Percentiles rank a stretch among this genome's conserved stretches.
These are phyloP conservation scores for Anthopleura sola DNA, from an alignment of 64 coral and sea anemone genomes.

Conservation along the genomic window DNA sequence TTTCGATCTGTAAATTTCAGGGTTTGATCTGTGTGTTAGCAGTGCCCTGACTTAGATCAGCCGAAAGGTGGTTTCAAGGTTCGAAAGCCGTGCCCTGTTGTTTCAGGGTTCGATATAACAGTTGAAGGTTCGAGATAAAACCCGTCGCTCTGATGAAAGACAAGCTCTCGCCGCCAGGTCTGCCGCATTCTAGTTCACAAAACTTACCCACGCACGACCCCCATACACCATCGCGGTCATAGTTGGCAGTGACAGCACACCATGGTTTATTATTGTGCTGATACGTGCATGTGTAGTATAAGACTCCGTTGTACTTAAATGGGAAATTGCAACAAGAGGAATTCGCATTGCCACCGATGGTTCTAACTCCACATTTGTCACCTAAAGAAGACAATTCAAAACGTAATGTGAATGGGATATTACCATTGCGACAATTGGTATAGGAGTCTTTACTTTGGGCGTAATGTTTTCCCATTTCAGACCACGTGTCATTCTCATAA, in stretches of 20 bases:
- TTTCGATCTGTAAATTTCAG: no score
- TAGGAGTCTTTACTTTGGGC: no score
- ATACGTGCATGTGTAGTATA: constrained; percentile 90
- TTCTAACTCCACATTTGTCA: constrained; percentile 73
- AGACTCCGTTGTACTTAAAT: constrained; percentile 69
- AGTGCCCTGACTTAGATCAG: no score
- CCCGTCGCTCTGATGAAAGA: no score
- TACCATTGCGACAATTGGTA: no score
- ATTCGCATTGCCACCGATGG: constrained; percentile 61
- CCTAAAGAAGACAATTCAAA: constrained; percentile 41
- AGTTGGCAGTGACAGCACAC: constrained; percentile 74
- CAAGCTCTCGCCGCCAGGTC: no score
- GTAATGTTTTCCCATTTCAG: background rate
- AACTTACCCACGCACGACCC: constrained; percentile 83
- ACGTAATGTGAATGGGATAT: background rate
- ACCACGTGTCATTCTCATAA: no score
- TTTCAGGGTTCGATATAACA: no score
- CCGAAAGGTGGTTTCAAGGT: no score
- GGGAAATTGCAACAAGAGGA: constrained; percentile 78
- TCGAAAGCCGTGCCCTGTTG: no score
- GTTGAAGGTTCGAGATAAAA: no score
- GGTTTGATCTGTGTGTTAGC: no score
- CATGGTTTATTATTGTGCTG: constrained; percentile 63
- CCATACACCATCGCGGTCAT: constrained; percentile 82
- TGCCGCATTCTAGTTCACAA: background rate